Percentiles rank a stretch among this genome's conserved stretches.
These are phyloP conservation scores for Rhagium mordax DNA, from an alignment of 2,888 invertebrate species.

Conservation along the genomic window DNA sequence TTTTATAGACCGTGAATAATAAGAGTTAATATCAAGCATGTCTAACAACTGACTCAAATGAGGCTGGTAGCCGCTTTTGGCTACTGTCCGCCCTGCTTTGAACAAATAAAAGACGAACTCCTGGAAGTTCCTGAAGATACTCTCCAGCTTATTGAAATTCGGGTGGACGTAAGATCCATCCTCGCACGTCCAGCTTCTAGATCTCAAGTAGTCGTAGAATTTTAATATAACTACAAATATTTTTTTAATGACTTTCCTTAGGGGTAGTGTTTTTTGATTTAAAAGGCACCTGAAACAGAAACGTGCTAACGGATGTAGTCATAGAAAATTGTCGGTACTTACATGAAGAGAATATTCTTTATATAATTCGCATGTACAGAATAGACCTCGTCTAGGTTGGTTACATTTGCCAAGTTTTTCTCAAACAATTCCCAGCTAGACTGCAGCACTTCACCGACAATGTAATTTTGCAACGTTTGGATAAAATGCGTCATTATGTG, in stretches of 20 bases:
- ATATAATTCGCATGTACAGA: constrained; percentile 82
- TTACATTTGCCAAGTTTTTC: constrained; percentile 76
- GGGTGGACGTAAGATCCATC: constrained; percentile 73
- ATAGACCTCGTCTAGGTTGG: constrained; percentile 82
- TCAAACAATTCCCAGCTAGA: constrained; percentile 84
- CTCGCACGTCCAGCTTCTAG: constrained; percentile 74
- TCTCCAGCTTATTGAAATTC: constrained; percentile 74
- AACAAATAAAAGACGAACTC: constrained; percentile 77
- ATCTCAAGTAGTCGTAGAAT: constrained; percentile 76
- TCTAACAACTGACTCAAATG: constrained; percentile 78
- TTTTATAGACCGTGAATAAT: constrained; percentile 65
- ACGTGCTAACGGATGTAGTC: no score
- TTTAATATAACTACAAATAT: constrained; percentile 82
- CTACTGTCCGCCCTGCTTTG: constrained; percentile 76
- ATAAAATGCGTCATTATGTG: constrained; percentile 85
- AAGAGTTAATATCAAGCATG: constrained; percentile 78
- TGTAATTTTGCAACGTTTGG: constrained; percentile 82
- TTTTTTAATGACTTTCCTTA: constrained; percentile 80
- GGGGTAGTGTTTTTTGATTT: constrained; percentile 79
- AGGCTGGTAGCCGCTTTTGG: constrained; percentile 79
- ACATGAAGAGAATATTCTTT: constrained; percentile 81
- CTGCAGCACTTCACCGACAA: constrained; percentile 83
- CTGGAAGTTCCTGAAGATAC: constrained; percentile 70
- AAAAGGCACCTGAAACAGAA: constrained; percentile 76
- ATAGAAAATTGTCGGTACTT: constrained; percentile 53